Conservation (phyloP, 2,888 invertebrate genomes). For the Lasioglossum zephyrum region DNA sequence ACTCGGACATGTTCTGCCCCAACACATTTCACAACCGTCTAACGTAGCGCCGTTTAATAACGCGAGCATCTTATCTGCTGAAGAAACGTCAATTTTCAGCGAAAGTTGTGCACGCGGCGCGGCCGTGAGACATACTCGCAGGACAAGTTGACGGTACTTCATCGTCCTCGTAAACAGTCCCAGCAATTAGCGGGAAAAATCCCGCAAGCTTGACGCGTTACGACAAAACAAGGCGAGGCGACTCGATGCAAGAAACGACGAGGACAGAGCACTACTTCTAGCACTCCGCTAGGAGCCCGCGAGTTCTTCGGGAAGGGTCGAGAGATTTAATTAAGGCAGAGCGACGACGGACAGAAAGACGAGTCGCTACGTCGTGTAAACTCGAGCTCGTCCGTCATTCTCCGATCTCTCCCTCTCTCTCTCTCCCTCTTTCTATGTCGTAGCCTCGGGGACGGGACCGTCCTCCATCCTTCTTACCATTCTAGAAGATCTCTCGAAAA, state of each 20-base stretch:
- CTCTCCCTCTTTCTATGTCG: conserved; percentile 41
- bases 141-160: conserved; percentile 10
- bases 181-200: conserved; percentile 38
- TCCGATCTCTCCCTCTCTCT: background rate
- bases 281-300: conserved; percentile 48
- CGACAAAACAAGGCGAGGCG: conserved; percentile 46
- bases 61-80: background rate
- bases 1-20: no score
- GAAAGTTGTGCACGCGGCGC: background rate
- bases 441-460: conserved; percentile 59
- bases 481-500: conserved; percentile 61
- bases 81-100: background rate
- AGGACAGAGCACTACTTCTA: conserved; percentile 56
- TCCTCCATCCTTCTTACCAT: conserved; percentile 60
- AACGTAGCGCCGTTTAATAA: background rate
- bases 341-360: conserved; percentile 74
- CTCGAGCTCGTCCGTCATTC: conserved; percentile 55
- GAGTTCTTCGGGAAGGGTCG: conserved; percentile 72
- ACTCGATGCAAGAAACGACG: conserved; percentile 26
- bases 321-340: conserved; percentile 78
- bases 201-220: conserved; percentile 39
- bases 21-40: background rate
- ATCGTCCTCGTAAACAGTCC: conserved; percentile 13
- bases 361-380: conserved; percentile 73
- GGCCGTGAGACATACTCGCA: background rate